phyloP scores from a whole-genome alignment of 1,140 invertebrate species.

The Zaprionus ornatus region DNA sequence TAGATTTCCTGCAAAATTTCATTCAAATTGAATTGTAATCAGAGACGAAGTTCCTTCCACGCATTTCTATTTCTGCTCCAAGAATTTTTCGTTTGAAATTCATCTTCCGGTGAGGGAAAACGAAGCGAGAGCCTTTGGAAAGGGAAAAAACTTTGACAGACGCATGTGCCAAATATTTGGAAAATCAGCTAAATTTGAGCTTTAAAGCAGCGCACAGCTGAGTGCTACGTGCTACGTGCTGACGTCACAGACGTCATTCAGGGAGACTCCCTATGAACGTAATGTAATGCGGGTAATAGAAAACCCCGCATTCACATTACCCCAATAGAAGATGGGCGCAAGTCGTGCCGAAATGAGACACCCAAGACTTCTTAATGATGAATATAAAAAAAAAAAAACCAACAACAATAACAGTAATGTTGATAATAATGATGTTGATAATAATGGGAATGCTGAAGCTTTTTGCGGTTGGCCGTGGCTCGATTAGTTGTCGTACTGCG shows the following conservation, averaged over 20 bases:
- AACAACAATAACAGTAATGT: constrained; percentile 23
- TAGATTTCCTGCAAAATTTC: not conserved
- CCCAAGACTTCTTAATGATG: constrained; percentile 35
- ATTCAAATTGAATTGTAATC: not conserved
- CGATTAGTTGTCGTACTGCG: constrained; percentile 22
- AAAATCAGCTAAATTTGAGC: constrained; percentile 45
- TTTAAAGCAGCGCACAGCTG: constrained; percentile 10
- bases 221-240: constrained; percentile 15
- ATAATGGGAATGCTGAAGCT: not conserved
- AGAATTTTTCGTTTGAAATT: not conserved
- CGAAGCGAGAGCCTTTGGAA: not conserved
- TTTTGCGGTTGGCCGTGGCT: constrained; percentile 34
- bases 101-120: not conserved
- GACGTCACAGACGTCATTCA: constrained; percentile 36
- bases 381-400: constrained; percentile 8
- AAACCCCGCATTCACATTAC: constrained; percentile 19
- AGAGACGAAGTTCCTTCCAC: not conserved
- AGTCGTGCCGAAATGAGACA: constrained; percentile 44
- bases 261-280: not conserved
- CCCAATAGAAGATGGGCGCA: not conserved
- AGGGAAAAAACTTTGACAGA: constrained; percentile 16
- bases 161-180: constrained; percentile 41
- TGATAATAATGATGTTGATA: constrained; percentile 10
- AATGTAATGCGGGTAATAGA: constrained; percentile 33
- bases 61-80: not conserved